Evolutionary conservation across 2,113 vertebrate species (phyloP).

Genomic region (Colinus virginianus): DNA sequence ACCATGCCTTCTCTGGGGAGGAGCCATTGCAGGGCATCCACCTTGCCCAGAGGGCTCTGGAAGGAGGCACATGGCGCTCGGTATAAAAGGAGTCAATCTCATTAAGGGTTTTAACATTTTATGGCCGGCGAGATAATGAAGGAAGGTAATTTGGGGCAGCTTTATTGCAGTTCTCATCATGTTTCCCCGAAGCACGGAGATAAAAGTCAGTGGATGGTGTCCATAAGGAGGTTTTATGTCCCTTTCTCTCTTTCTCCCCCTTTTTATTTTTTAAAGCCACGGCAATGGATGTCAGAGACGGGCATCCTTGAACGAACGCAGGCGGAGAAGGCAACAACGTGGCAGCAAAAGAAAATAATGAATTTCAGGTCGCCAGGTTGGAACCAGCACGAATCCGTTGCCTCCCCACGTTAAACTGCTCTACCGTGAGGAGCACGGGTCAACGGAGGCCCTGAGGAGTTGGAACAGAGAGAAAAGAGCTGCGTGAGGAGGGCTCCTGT

Average conservation of each 20-base stretch:
- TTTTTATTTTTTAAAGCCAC: neutral
- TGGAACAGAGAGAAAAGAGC: rapidly evolving
- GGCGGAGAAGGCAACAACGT: neutral
- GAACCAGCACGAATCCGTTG: neutral
- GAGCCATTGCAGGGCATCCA: neutral
- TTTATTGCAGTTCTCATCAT: constrained; percentile 73
- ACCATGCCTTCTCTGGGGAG: neutral
- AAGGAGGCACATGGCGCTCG: neutral
- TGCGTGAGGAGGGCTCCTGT: rapidly evolving
- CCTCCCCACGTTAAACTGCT: neutral
- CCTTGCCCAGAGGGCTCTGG: neutral
- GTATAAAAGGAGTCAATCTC: constrained; percentile 38
- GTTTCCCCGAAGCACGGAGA: constrained; percentile 72
- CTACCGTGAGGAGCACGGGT: rapidly evolving
- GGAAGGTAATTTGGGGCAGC: constrained; percentile 65
- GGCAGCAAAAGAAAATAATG: neutral
- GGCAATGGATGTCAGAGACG: constrained; percentile 6
- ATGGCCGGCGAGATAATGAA: constrained; percentile 70
- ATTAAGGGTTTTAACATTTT: constrained; percentile 66
- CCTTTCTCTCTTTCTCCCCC: neutral
- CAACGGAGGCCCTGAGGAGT: neutral
- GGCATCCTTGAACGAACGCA: constrained; percentile 7
- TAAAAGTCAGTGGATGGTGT: constrained; percentile 69
- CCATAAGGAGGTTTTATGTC: constrained; percentile 50
- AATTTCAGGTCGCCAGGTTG: neutral